These are phyloP conservation scores for Lepidochrysops patricia DNA, from an alignment of 2,888 invertebrate species.

Conservation along the genomic window DNA sequence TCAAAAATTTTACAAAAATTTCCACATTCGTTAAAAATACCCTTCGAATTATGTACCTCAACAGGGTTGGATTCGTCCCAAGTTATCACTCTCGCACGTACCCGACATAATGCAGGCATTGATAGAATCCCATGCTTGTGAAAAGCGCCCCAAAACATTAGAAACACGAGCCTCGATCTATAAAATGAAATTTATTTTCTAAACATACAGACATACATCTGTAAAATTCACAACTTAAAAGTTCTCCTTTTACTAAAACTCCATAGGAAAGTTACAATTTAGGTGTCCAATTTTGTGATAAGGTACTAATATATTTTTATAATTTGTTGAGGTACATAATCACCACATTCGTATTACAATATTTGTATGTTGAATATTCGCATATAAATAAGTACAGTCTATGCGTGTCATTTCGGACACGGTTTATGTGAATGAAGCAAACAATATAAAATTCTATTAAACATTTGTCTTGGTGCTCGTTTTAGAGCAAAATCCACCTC, in stretches of 20 bases:
- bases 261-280: neutral
- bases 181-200: no score
- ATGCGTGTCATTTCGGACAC: neutral
- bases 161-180: no score
- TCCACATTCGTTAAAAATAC: neutral
- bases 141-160: no score
- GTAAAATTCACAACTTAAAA: neutral
- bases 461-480: neutral
- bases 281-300: neutral
- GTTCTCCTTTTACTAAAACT: neutral
- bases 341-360: neutral
- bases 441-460: neutral
- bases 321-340: neutral
- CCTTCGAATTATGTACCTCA: neutral
- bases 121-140: no score
- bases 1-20: conserved; percentile 39
- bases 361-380: conserved; percentile 7
- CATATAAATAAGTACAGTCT: conserved; percentile 10
- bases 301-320: neutral
- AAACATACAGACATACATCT: no score
- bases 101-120: no score
- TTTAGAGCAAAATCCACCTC: conserved; percentile 3
- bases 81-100: no score
- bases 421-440: neutral
- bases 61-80: no score